A percentile compares a stretch with the other conserved stretches of the same genome.
These are phyloP conservation scores for Heteronetta atricapilla DNA, from an alignment of 2,113 vertebrate species.

Conservation along the genomic window DNA sequence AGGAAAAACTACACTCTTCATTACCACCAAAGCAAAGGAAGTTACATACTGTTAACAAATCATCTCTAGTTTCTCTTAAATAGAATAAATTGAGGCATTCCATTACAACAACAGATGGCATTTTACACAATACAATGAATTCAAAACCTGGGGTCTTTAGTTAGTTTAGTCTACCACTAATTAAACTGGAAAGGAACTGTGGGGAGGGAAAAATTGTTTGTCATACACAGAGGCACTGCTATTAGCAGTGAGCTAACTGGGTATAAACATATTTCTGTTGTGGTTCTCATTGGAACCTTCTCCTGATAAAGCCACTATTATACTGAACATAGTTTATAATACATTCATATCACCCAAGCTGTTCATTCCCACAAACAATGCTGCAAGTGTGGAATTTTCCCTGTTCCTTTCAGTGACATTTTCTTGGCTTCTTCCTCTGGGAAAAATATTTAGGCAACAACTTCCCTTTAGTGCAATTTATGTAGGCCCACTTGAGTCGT, in stretches of 20 bases:
- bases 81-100: background rate
- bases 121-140: background rate
- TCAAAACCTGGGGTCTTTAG: background rate
- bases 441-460: constrained; percentile 29
- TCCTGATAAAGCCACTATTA: constrained; percentile 31
- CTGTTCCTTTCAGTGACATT: background rate
- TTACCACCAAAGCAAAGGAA: background rate
- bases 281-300: background rate
- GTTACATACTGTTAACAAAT: background rate
- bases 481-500: background rate
- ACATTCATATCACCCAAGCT: background rate
- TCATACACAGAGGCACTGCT: background rate
- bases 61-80: background rate
- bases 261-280: background rate
- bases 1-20: background rate
- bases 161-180: background rate
- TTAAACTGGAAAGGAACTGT: background rate
- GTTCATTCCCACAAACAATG: constrained; percentile 10
- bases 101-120: background rate
- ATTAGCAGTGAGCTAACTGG: background rate
- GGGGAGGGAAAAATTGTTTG: background rate
- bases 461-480: background rate
- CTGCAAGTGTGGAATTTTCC: background rate
- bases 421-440: constrained; percentile 33
- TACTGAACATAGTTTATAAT: background rate